phyloP scores from a whole-genome alignment of 64 coral and sea anemone genomes.

The Pachyseris speciosa region DNA sequence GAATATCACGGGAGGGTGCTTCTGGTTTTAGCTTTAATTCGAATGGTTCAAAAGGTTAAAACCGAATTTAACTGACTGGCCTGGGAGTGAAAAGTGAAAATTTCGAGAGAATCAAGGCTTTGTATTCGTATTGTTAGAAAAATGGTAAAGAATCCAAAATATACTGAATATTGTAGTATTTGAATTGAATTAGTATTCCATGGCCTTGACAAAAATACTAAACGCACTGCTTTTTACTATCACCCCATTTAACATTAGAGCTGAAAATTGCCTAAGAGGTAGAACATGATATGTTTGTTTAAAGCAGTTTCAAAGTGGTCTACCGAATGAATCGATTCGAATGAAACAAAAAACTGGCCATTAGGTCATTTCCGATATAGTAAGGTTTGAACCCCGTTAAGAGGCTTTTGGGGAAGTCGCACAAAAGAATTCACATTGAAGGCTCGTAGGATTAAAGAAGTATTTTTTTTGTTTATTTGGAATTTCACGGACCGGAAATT shows the following conservation, averaged over 20 bases:
- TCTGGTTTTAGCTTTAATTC: too few relatives aligned
- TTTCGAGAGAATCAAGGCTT: too few relatives aligned
- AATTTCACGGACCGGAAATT: too few relatives aligned
- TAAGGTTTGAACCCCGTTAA: background rate
- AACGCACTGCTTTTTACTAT: background rate
- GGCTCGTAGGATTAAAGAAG: background rate
- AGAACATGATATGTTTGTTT: background rate
- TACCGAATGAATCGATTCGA: background rate
- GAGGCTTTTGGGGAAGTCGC: background rate
- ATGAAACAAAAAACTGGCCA: background rate
- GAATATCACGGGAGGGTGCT: too few relatives aligned
- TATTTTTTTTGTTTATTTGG: background rate
- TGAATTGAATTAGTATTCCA: background rate
- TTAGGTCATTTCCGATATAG: background rate
- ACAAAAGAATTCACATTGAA: constrained; percentile 21
- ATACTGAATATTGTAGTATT: too few relatives aligned
- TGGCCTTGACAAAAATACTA: background rate
- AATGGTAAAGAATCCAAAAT: too few relatives aligned
- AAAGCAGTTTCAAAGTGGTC: background rate
- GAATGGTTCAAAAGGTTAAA: too few relatives aligned
- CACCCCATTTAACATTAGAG: too few relatives aligned
- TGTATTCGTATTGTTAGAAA: too few relatives aligned
- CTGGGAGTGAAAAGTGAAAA: too few relatives aligned
- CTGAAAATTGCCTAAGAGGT: background rate
- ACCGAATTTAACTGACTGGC: too few relatives aligned